phyloP scores from a whole-genome alignment of 2,797 vertebrate genomes.

The Eremophila alpestris region DNA sequence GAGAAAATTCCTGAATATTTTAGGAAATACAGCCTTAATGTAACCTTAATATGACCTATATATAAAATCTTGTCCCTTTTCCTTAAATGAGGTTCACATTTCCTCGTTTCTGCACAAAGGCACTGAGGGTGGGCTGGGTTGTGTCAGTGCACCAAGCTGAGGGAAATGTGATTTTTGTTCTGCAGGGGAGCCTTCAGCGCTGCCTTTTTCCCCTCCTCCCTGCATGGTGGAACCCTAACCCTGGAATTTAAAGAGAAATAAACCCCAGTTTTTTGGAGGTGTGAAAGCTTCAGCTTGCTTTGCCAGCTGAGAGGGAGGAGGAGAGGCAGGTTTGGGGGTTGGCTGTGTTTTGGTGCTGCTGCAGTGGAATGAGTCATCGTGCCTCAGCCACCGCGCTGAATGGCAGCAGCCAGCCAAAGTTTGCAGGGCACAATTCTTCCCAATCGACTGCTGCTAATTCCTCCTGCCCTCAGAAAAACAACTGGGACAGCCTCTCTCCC shows the following conservation, averaged over 20 bases:
- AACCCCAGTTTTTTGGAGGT: background rate
- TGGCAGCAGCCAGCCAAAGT: background rate
- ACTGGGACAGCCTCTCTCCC: background rate
- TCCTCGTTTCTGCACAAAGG: background rate
- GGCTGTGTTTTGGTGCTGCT: background rate
- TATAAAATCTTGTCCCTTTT: fast-evolving
- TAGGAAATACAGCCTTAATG: background rate
- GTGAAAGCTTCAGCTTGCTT: background rate
- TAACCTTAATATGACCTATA: background rate
- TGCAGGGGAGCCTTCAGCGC: fast-evolving
- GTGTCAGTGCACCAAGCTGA: background rate
- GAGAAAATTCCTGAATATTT: background rate
- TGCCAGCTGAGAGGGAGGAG: background rate
- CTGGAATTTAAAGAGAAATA: background rate
- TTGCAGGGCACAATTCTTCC: background rate
- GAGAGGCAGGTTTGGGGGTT: background rate
- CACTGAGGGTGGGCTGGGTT: background rate
- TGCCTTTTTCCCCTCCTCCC: background rate
- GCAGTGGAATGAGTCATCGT: slow-evolving; percentile 68
- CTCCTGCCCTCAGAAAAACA: background rate
- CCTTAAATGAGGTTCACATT: background rate
- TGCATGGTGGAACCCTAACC: background rate
- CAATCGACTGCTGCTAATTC: background rate
- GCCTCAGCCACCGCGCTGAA: background rate
- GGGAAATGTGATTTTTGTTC: background rate